phyloP scores from a whole-genome alignment of 1,140 invertebrate species.

The Vanessa atalanta region DNA sequence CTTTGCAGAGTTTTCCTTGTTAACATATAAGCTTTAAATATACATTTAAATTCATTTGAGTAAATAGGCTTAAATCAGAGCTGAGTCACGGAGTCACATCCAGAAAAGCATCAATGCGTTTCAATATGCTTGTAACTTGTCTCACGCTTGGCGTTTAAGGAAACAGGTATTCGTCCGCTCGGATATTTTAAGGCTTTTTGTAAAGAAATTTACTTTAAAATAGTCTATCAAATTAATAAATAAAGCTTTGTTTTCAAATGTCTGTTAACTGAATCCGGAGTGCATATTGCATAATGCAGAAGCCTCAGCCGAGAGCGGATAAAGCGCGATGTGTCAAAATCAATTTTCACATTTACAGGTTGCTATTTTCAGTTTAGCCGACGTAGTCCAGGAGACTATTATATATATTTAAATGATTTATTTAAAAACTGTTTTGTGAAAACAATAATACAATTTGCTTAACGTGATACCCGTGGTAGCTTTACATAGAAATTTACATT shows the following conservation, averaged over 20 bases:
- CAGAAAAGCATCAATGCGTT: too few relatives aligned
- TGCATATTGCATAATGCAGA: constrained; percentile 68
- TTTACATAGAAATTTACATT: too few relatives aligned
- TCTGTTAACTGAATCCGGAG: constrained; percentile 50
- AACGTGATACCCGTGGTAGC: too few relatives aligned
- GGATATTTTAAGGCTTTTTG: too few relatives aligned
- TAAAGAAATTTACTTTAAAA: not conserved
- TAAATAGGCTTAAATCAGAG: not conserved
- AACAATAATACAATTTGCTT: too few relatives aligned
- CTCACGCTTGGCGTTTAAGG: not conserved
- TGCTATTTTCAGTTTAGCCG: constrained; percentile 11
- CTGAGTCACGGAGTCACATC: too few relatives aligned
- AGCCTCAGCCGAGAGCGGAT: constrained; percentile 17
- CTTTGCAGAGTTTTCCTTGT: too few relatives aligned
- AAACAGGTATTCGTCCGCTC: too few relatives aligned
- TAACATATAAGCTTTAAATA: not conserved
- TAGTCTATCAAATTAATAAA: not conserved
- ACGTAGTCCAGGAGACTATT: not conserved
- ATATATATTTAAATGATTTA: not conserved
- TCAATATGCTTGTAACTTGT: not conserved
- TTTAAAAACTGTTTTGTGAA: not conserved
- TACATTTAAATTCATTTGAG: not conserved
- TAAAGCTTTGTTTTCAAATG: not conserved
- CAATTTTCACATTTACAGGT: constrained; percentile 73
- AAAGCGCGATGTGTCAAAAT: constrained; percentile 68